Conservation (phyloP, 2,888 invertebrate genomes). For the Drosophila falleni region DNA sequence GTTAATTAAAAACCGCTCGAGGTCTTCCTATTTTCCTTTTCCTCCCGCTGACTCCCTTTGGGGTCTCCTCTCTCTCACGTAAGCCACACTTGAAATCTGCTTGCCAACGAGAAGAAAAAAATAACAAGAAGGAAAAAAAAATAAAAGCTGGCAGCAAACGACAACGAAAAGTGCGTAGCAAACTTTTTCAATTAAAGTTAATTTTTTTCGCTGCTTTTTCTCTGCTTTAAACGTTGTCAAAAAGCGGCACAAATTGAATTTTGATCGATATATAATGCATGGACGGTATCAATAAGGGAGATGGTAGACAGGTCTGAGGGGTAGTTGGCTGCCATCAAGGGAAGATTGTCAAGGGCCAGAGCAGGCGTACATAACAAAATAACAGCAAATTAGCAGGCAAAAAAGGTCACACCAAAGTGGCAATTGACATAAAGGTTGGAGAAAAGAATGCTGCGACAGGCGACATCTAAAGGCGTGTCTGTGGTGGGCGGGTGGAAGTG, state of each 20-base stretch:
- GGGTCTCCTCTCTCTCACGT: constrained; percentile 24
- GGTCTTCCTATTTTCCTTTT: constrained; percentile 47
- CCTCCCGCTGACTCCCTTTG: not conserved
- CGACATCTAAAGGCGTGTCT: not conserved
- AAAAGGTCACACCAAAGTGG: constrained; percentile 63
- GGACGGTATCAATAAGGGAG: not conserved
- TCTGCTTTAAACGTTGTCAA: constrained; percentile 60
- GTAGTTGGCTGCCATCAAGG: constrained; percentile 6
- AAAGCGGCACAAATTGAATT: constrained; percentile 79
- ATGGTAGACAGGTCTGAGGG: not conserved
- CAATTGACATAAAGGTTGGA: constrained; percentile 31
- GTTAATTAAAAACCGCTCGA: constrained; percentile 81
- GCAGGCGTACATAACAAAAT: constrained; percentile 64
- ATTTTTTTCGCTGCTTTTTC: constrained; percentile 43
- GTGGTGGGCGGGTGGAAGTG: not conserved
- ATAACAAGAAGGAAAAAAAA: constrained; percentile 11
- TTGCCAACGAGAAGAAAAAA: constrained; percentile 16
- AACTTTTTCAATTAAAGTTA: constrained; percentile 81
- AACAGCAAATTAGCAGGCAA: constrained; percentile 74
- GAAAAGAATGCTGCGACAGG: constrained; percentile 8
- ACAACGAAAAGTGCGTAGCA: constrained; percentile 64
- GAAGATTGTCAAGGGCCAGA: constrained; percentile 17
- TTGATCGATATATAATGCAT: constrained; percentile 81
- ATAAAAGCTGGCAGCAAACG: constrained; percentile 45
- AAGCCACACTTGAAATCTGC: constrained; percentile 52